Percentiles rank a stretch among this genome's conserved stretches.
Evolutionary conservation across 2,797 vertebrate genomes (phyloP).

Genomic region (Pseudochaenichthys georgianus): DNA sequence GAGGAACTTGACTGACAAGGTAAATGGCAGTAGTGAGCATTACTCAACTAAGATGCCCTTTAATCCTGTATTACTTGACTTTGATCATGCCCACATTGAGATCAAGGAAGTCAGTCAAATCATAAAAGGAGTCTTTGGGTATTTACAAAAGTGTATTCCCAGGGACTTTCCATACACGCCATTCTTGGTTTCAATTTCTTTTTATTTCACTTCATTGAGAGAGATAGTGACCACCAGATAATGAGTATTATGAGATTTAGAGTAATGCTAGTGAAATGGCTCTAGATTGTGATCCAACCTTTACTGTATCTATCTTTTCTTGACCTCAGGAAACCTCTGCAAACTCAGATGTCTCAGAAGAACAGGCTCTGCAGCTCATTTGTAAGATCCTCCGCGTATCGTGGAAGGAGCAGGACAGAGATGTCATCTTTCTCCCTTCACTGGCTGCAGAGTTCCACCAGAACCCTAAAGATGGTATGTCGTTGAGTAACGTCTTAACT

Average conservation of each 20-base stretch:
- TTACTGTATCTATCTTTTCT: constrained; percentile 1
- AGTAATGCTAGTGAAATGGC: constrained; percentile 1
- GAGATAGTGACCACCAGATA: neutral
- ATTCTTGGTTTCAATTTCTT: constrained; percentile 45
- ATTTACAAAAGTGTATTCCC: neutral
- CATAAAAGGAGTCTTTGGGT: constrained; percentile 6
- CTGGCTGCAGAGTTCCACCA: constrained; percentile 95
- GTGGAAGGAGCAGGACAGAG: constrained; percentile 97
- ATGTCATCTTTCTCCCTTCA: constrained; percentile 96
- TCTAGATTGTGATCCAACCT: neutral
- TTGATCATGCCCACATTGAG: constrained; percentile 25
- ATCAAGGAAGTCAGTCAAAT: constrained; percentile 5
- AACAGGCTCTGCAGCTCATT: constrained; percentile 97
- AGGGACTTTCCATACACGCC: constrained; percentile 27
- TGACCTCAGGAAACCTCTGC: constrained; percentile 88
- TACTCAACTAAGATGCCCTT: neutral
- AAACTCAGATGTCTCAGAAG: constrained; percentile 94
- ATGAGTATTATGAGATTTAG: neutral
- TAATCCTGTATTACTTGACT: constrained; percentile 16
- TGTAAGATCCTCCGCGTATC: constrained; percentile 99
- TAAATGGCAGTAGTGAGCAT: constrained; percentile 61
- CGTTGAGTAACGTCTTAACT: neutral
- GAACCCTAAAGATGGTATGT: constrained; percentile 93
- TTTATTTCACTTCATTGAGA: neutral
- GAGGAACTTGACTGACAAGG: constrained; percentile 95